Percentiles rank a stretch among this genome's conserved stretches.
Evolutionary conservation across 2,113 vertebrate genomes (phyloP).

Genomic region (Anguilla japonica): DNA sequence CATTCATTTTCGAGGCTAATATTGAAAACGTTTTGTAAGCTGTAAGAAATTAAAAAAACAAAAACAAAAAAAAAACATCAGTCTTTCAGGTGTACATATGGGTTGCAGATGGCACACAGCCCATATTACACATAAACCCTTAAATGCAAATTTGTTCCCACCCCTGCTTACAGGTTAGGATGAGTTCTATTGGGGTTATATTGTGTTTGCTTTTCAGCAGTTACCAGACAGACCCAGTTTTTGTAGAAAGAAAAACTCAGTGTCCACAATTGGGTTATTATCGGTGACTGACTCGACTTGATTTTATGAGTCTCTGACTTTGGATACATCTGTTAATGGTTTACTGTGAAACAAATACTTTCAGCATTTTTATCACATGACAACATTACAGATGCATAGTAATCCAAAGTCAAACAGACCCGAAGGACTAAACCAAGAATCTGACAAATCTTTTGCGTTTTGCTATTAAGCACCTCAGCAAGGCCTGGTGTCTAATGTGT

Average conservation of each 20-base stretch:
- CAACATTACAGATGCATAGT: background rate
- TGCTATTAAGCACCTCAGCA: background rate
- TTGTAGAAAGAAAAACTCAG: background rate
- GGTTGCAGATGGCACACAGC: too few relatives aligned
- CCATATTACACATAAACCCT: too few relatives aligned
- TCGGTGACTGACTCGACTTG: background rate
- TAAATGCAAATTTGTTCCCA: too few relatives aligned
- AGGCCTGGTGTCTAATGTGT: background rate
- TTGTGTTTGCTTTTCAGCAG: background rate
- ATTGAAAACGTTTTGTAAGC: conserved; percentile 68
- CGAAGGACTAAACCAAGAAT: background rate
- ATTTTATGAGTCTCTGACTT: background rate
- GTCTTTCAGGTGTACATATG: too few relatives aligned
- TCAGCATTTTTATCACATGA: background rate
- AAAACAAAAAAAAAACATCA: conserved; percentile 50
- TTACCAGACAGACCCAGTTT: background rate
- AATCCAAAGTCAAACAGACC: background rate
- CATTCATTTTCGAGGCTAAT: conserved; percentile 66
- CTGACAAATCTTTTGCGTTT: background rate
- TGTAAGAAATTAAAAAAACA: background rate
- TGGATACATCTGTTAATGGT: background rate
- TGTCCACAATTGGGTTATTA: background rate
- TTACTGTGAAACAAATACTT: too few relatives aligned
- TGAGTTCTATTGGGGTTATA: background rate
- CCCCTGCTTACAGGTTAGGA: background rate